Conservation (phyloP, 2,888 invertebrate genomes). For the Muscina levida region DNA sequence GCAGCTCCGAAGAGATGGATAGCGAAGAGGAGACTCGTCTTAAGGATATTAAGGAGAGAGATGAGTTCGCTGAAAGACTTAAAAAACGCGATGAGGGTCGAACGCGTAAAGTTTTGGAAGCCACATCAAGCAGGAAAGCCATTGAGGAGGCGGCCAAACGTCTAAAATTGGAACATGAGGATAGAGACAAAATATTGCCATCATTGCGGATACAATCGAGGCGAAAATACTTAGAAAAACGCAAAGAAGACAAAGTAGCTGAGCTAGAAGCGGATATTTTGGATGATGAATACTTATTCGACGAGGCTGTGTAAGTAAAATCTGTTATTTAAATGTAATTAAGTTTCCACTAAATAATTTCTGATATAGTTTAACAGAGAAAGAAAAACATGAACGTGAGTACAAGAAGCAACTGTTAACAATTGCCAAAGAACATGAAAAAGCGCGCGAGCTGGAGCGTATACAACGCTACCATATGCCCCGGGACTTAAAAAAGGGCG, state of each 20-base stretch:
- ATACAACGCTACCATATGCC: constrained; percentile 98
- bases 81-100: constrained; percentile 93
- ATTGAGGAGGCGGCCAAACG: constrained; percentile 95
- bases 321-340: background rate
- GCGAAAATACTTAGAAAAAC: constrained; percentile 95
- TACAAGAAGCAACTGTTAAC: constrained; percentile 94
- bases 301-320: constrained; percentile 89
- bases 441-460: constrained; percentile 94
- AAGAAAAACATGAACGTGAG: constrained; percentile 90
- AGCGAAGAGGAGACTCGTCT: constrained; percentile 90
- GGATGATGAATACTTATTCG: constrained; percentile 98
- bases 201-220: constrained; percentile 94
- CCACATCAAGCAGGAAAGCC: constrained; percentile 84
- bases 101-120: constrained; percentile 88
- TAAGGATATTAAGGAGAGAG: constrained; percentile 93
- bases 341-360: constrained; percentile 9
- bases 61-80: constrained; percentile 94
- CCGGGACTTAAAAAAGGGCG: constrained; percentile 88
- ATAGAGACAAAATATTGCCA: constrained; percentile 92
- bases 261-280: constrained; percentile 96
- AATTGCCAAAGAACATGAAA: constrained; percentile 97
- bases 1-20: constrained; percentile 81
- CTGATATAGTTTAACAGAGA: constrained; percentile 86
- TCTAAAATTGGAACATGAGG: constrained; percentile 92
- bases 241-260: constrained; percentile 96